A percentile compares a stretch with the other conserved stretches of the same genome.
Evolutionary conservation across 2,113 vertebrate genomes (phyloP).

Genomic region (Paratilapia polleni): DNA sequence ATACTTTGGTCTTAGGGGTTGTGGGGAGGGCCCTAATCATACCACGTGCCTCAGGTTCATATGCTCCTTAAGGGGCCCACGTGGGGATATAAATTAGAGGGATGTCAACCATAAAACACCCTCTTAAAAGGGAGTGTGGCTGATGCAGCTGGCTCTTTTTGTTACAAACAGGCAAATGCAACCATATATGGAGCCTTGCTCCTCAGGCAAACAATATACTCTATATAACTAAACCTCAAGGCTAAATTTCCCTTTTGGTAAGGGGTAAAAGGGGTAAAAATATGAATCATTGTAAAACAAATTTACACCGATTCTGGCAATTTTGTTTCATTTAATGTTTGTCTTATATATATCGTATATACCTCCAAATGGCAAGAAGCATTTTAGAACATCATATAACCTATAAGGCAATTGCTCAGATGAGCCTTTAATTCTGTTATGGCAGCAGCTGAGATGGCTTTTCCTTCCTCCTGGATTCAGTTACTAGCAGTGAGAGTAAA

Average conservation of each 20-base stretch:
- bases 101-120: conserved; percentile 66
- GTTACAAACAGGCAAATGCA: conserved; percentile 48
- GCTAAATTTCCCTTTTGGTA: neutral
- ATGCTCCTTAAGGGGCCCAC: conserved; percentile 63
- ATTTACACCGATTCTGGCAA: conserved; percentile 31
- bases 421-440: conserved; percentile 60
- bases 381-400: conserved; percentile 30
- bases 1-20: neutral
- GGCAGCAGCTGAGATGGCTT: conserved; percentile 28
- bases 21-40: conserved; percentile 40
- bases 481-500: conserved; percentile 62
- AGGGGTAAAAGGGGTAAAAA: neutral
- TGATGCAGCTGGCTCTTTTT: conserved; percentile 66
- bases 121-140: conserved; percentile 64
- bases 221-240: neutral
- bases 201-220: conserved; percentile 18
- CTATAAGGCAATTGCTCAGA: conserved; percentile 42
- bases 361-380: conserved; percentile 42
- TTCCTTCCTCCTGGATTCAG: conserved; percentile 39
- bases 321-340: neutral
- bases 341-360: neutral
- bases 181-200: conserved; percentile 60
- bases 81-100: conserved; percentile 74
- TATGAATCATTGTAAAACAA: conserved; percentile 42
- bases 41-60: conserved; percentile 63